Conservation (phyloP, 2,888 invertebrate genomes). For the Amiota communis region DNA sequence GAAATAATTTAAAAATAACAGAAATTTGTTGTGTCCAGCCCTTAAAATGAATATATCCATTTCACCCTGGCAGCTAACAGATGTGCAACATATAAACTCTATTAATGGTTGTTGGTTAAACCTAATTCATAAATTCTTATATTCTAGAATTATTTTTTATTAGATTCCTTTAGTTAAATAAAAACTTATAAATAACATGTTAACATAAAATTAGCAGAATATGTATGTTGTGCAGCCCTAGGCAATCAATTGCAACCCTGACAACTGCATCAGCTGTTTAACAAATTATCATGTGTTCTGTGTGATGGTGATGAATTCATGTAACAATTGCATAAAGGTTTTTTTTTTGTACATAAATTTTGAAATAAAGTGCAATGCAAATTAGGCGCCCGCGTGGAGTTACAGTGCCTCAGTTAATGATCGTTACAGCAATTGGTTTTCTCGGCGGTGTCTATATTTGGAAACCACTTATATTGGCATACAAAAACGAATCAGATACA, state of each 20-base stretch:
- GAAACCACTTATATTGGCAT: conserved; percentile 70
- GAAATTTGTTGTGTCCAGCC: no score
- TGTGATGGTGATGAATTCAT: not conserved
- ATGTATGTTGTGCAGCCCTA: no score
- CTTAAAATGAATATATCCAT: no score
- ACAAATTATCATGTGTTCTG: not conserved
- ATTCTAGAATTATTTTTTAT: no score
- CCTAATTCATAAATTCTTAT: not conserved
- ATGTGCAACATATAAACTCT: not conserved
- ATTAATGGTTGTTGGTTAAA: not conserved
- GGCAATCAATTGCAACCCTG: no score
- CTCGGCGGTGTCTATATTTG: conserved; percentile 73
- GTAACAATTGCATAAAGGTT: conserved; percentile 18
- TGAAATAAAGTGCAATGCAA: conserved; percentile 61
- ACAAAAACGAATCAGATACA: conserved; percentile 50
- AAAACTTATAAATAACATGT: not conserved
- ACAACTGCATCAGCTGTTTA: not conserved
- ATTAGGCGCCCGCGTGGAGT: conserved; percentile 71
- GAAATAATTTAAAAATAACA: no score
- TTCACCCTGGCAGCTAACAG: no score
- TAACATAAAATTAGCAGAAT: not conserved
- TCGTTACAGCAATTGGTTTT: conserved; percentile 70
- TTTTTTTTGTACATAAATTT: not conserved
- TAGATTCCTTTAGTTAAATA: not conserved
- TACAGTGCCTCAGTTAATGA: conserved; percentile 69